Evolutionary conservation across 2,888 invertebrate genomes (phyloP), one percentile per base, ranked within the genome.

Genomic region (Cataglyphis albicans): DNA sequence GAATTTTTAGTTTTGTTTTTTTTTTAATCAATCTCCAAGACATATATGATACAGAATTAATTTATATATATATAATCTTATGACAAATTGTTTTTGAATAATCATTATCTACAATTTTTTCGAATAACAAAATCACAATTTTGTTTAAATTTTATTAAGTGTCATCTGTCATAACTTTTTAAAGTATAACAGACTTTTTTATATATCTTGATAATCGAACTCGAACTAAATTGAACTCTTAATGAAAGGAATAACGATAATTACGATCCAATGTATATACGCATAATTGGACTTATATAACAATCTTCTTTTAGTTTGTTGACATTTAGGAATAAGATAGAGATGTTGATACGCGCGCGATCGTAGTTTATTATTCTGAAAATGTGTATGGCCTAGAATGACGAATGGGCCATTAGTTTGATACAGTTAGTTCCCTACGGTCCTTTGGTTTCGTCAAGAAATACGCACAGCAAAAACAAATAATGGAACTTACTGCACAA

Each of bases 351-450:
- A 48, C 3, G 41, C 41, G 41, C 41, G 12, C 41, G 21, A 74
- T 21, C 32, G 25, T 29, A 38, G 38, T 67, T 76, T 65, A 38
- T 75, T 75, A 75, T 75, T 67, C 76, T 41, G 76, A 35, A 65
- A 76, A 65, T 75, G 72, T 52, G 18, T 64, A 52, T 38, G 25
- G n/a, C n/a, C 3, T 38, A 38, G 29, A 65, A 65, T 76, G 65
- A 76, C 65, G 12, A 76, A 76, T 25, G 18, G 21, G 35, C 35
- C n/a, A 25, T 48, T 12, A 52, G 35, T 18, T 35, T 12, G 25
- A 64, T 5, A n/a, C 9, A 21, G 44, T 21, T 52, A n/a, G 15
- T 7, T 75, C 10, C 12, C 12, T 4, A 21, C n/a, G 18, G 38
- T 57, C n/a, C 35, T 55, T 15, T 25, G 25, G 57, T 18, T 72